phyloP scores from a whole-genome alignment of 2,797 vertebrate species.

The Hozukius guyotensis region DNA sequence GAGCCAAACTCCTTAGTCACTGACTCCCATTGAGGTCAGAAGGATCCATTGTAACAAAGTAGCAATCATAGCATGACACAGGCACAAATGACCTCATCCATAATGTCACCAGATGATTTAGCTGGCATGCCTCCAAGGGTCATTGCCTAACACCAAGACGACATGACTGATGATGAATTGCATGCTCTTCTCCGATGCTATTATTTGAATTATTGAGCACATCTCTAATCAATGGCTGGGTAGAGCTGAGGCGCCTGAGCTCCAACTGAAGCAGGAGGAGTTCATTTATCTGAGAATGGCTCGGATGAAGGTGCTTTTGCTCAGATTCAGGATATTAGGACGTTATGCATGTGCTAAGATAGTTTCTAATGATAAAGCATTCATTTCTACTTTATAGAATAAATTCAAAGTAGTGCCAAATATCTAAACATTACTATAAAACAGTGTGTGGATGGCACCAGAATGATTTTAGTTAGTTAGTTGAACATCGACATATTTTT shows the following conservation, averaged over 20 bases:
- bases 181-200: constrained; percentile 46
- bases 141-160: constrained; percentile 54
- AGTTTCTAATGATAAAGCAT: background rate
- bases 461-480: background rate
- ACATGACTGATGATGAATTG: constrained; percentile 59
- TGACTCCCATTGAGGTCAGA: constrained; percentile 60
- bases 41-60: constrained; percentile 48
- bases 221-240: constrained; percentile 61
- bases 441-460: background rate
- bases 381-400: background rate
- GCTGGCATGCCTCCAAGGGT: constrained; percentile 51
- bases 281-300: constrained; percentile 45
- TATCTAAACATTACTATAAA: background rate
- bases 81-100: constrained; percentile 72
- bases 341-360: background rate
- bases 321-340: background rate
- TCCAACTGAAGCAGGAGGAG: constrained; percentile 44
- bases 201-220: constrained; percentile 73
- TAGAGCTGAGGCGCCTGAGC: constrained; percentile 29
- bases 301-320: background rate
- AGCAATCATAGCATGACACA: constrained; percentile 62
- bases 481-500: background rate
- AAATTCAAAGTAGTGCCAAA: background rate
- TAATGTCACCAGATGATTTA: constrained; percentile 69
- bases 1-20: constrained; percentile 18